Evolutionary conservation across 2,113 vertebrate genomes (phyloP).

Genomic region (Otocyon megalotis): DNA sequence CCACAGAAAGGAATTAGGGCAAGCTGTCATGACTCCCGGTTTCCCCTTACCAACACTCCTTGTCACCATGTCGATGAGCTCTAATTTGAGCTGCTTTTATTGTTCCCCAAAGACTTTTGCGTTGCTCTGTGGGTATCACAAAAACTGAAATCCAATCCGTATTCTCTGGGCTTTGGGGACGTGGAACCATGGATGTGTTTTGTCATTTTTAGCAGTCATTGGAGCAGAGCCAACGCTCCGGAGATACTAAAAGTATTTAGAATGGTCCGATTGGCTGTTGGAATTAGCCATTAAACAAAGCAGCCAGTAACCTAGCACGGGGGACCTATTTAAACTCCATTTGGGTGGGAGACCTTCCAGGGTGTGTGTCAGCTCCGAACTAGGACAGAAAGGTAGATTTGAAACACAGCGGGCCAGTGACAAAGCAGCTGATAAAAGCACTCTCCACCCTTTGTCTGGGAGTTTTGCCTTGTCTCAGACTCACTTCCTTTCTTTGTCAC

Average conservation of each 20-base stretch:
- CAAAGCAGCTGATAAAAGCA: background rate
- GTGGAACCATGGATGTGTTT: conserved; percentile 56
- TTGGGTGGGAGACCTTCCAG: conserved; percentile 61
- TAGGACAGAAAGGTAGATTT: conserved; percentile 56
- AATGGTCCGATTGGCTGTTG: conserved; percentile 42
- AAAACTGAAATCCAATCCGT: conserved; percentile 67
- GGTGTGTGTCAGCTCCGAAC: conserved; percentile 45
- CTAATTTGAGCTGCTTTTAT: conserved; percentile 56
- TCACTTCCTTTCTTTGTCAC: conserved; percentile 68
- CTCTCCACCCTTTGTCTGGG: conserved; percentile 69
- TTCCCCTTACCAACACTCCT: background rate
- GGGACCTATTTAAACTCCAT: conserved; percentile 51
- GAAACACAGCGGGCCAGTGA: background rate
- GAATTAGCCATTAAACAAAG: conserved; percentile 60
- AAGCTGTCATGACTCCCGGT: background rate
- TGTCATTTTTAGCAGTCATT: conserved; percentile 66
- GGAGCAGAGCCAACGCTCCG: conserved; percentile 62
- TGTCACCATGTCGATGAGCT: conserved; percentile 42
- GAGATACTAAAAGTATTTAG: conserved; percentile 37
- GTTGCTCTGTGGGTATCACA: conserved; percentile 61
- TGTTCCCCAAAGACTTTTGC: conserved; percentile 59
- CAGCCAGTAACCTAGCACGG: conserved; percentile 46
- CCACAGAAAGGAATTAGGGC: background rate
- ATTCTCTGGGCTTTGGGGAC: conserved; percentile 31
- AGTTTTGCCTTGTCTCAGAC: background rate